Base-by-base conservation (phyloP, 2,797 vertebrate genomes). In the Sebastes elongatus region DNA sequence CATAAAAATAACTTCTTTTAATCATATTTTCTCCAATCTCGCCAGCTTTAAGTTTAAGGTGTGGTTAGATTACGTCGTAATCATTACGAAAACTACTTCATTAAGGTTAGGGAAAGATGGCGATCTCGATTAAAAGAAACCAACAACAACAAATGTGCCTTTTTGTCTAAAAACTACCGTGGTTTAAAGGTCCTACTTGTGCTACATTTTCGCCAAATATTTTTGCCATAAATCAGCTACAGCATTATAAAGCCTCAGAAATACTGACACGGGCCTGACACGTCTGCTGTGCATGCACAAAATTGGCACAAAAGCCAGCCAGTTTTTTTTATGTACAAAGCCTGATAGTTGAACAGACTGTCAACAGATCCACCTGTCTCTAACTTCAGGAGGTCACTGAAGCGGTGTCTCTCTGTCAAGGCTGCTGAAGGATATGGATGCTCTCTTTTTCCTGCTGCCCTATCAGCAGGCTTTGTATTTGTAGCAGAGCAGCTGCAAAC, bases 391-490 rank as follows among this genome's bases (percentile, higher is more conserved):
- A 28, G 23, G 59, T 46, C 14, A 55, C 46, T 9, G 27, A n/a
- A 30, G 5, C 14, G 27, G 32, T 20, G 59, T 82, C 67, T 76
- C 38, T 73, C 65, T 52, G 57, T 82, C 84, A 89, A 89, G 88
- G 84, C 65, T 81, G 63, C 76, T 22, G 70, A 16, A 60, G 57
- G 75, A 62, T 74, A 66, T 74, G 62, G 35, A 75, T 23, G 59
- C 74, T 25, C 61, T 42, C 33, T 33, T 10, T 72, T 53, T 53
- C 20, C 75, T 74, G 59, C 57, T 8, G 25, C 35, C 14, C 0
- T 80, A 77, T 88, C 75, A 80, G 64, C 76, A 64, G 75, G 74
- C 23, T 82, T 30, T 30, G 23, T 62, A 72, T 76, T 75, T 74
- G 65, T 23, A 69, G 71, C 61, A 32, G 53, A 72, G 56, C 82